Evolutionary conservation across 2,888 invertebrate species (phyloP), one percentile per base, ranked within the genome.

Genomic region (Clepsis dumicolana): DNA sequence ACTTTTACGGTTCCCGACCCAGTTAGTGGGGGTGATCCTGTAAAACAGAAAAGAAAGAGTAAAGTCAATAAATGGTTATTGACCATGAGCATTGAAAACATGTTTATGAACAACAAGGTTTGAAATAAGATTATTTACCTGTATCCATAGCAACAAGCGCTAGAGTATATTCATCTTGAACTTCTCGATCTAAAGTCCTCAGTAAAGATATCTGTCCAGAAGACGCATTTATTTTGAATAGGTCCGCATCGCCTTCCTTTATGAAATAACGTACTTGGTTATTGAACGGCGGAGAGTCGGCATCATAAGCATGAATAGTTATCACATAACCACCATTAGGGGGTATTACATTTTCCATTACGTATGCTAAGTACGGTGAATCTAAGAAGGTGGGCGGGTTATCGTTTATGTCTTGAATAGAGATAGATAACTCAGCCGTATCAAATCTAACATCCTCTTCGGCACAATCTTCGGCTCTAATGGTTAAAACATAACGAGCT

Each of bases 111-210:
- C 10, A 10, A 4, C 14, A 48, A 2, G 21, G 12, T 48, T 12
- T 18, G 1, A 48, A 48, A 8, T n/a, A 54, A 24, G 10, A 10
- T 27, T 44, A 72, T 95, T 95, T 91, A 98, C 98, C 98, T 77
- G 98, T 98, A 94, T 98, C 98, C 97, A 98, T 98, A 70, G 98
- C 98, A 71, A 98, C 97, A 63, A 98, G 94, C 2, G 97, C 97
- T 74, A 98, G 93, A 62, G 96, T 96, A 84, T 98, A 98, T 90
- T 97, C 97, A 71, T 96, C 95, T 80, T 97, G 96, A 72, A 95
- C 90, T 93, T 98, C 98, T 63, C 98, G 94, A 89, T 98, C 98
- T 80, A 98, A 91, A 0, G 97, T 96, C 78, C 97, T 94, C 77
- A 97, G 94, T 75, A 98, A 94, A 67, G 97, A 97, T 83, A 99